Conservation (phyloP, 2,797 vertebrate species). For the Gephyroberyx darwinii region DNA sequence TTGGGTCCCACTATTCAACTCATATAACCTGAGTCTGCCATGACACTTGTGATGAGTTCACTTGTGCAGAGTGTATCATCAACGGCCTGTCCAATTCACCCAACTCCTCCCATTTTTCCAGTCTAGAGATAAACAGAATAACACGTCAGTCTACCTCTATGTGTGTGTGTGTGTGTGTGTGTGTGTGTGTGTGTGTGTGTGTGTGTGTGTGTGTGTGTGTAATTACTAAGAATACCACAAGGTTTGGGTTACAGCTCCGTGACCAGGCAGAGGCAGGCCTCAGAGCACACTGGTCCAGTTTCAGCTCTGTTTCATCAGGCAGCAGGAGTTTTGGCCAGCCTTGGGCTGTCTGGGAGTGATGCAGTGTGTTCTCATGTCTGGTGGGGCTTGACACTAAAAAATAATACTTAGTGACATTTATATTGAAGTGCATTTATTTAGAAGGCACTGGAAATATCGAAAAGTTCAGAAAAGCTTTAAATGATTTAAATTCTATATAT, state of each 20-base stretch:
- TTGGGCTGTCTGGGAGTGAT: slow-evolving; percentile 41
- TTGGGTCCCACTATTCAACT: slow-evolving; percentile 57
- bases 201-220: slow-evolving; percentile 33
- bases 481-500: neutral
- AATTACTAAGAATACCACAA: slow-evolving; percentile 46
- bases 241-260: slow-evolving; percentile 51
- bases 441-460: neutral
- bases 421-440: slow-evolving; percentile 27
- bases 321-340: slow-evolving; percentile 33
- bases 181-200: neutral
- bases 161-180: slow-evolving; percentile 6
- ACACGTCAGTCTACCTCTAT: slow-evolving; percentile 33
- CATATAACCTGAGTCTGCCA: slow-evolving; percentile 60
- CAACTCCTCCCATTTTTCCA: slow-evolving; percentile 52
- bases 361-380: slow-evolving; percentile 55
- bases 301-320: slow-evolving; percentile 67
- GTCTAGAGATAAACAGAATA: slow-evolving; percentile 16
- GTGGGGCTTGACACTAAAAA: slow-evolving; percentile 29
- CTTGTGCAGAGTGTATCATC: slow-evolving; percentile 49
- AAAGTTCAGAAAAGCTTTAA: slow-evolving; percentile 22
- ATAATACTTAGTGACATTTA: slow-evolving; percentile 20
- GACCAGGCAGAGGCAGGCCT: slow-evolving; percentile 37
- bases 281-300: slow-evolving; percentile 52
- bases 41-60: slow-evolving; percentile 35
- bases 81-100: slow-evolving; percentile 24